These are phyloP conservation scores for Ametastegia equiseti DNA, from an alignment of 2,888 invertebrate species.

Conservation along the genomic window DNA sequence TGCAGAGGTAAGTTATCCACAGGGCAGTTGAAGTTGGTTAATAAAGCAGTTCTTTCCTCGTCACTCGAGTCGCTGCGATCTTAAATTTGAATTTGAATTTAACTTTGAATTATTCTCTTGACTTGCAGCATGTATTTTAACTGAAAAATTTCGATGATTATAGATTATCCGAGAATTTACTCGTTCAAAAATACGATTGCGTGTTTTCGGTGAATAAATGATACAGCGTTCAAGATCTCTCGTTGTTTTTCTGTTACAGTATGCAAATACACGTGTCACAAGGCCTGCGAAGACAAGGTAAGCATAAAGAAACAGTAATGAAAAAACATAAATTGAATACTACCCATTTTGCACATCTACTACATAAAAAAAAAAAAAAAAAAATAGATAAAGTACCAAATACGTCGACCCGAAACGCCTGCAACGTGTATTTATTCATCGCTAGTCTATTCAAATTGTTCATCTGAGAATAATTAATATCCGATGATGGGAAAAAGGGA, in stretches of 20 bases:
- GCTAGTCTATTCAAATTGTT: too few species aligned
- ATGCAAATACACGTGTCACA: conserved; percentile 90
- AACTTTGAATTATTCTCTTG: not conserved
- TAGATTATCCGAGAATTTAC: not conserved
- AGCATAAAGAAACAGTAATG: conserved; percentile 65
- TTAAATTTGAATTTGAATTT: not conserved
- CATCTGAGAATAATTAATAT: too few species aligned
- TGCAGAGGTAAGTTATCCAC: conserved; percentile 82
- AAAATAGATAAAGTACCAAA: too few species aligned
- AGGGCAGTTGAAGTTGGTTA: not conserved
- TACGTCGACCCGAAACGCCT: too few species aligned
- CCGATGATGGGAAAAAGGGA: too few species aligned
- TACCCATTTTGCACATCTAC: not conserved
- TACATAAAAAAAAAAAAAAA: too few species aligned
- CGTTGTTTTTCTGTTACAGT: conserved; percentile 82
- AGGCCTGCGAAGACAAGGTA: conserved; percentile 88
- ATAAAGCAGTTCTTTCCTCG: not conserved
- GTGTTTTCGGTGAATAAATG: not conserved
- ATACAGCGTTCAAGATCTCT: conserved; percentile 49
- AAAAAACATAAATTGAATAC: not conserved
- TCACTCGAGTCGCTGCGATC: too few species aligned
- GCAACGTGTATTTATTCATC: too few species aligned
- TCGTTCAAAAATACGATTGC: not conserved
- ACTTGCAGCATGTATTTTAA: not conserved
- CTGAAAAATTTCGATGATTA: not conserved